Base-by-base conservation (phyloP, 2,797 vertebrate species). In the Spondyliosoma cantharus region DNA sequence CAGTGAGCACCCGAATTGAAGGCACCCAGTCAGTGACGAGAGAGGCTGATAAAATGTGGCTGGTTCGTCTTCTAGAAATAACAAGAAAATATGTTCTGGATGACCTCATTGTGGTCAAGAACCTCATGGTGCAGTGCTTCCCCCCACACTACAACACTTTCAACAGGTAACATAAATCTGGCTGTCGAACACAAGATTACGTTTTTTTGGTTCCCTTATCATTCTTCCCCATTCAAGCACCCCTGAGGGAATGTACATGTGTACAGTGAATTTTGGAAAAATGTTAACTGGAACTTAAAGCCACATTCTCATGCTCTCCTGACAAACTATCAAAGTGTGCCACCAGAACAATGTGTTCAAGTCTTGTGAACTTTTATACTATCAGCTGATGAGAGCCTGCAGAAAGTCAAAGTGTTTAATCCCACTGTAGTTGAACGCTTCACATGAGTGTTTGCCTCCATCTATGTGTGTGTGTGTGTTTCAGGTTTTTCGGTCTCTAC, bases 31-130 rank as follows among this genome's bases (percentile, higher is more conserved):
- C 97, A 0, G 96, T 97, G 77, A 98, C 97, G 0, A 95, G 96
- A 56, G 97, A 98, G 75, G 96, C 94, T 0, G 97, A 99, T 91
- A 98, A 98, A 91, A 99, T 99, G 98, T 99, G 98, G 98, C 95
- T 99, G 2, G 97, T 99, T 67, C 96, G 97, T 32, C 96, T 99
- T 56, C 92, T 99, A 22, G 98, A 99, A 92, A 97, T 99, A 82
- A 97, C 96, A 25, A 94, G 98, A 74, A 97, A 97, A 86, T 98
- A 99, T 0, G 96, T 99, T 45, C 90, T 98, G 29, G 98, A 99
- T 25, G 98, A 99, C 85, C 96, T 99, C 24, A 83, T 96, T 0
- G 93, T 99, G 17, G 96, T 97, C 43, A 97, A 97, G 93, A 98
- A 96, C 90, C 93, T 99, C 53, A 94, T 98, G 96, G 97, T 95